phyloP scores from a whole-genome alignment of 2,797 vertebrate species.

The Manis javanica region DNA sequence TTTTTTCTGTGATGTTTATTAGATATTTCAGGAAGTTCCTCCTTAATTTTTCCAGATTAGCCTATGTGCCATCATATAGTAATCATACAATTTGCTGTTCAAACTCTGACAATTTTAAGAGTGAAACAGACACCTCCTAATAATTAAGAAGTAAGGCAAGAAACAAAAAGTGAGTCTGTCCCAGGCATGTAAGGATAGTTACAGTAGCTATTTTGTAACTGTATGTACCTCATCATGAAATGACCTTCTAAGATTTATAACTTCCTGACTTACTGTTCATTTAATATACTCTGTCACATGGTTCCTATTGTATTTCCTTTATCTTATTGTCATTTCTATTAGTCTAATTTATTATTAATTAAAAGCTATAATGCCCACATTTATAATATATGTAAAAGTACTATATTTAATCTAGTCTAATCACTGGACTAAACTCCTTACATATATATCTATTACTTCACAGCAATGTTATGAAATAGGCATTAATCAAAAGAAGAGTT shows the following conservation, averaged over 20 bases:
- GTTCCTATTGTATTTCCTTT: background rate
- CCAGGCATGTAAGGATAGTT: background rate
- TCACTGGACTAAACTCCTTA: background rate
- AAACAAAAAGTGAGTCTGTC: background rate
- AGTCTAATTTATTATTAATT: background rate
- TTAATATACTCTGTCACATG: background rate
- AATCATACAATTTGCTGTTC: background rate
- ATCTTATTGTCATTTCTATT: background rate
- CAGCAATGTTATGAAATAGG: background rate
- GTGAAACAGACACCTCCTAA: background rate
- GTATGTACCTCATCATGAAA: background rate
- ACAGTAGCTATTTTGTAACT: background rate
- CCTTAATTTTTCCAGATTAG: background rate
- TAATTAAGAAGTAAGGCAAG: background rate
- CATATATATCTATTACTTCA: background rate
- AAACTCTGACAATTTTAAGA: background rate
- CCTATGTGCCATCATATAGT: background rate
- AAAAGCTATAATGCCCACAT: background rate
- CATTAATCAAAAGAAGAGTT: background rate
- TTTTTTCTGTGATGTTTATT: background rate
- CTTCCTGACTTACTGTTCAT: background rate
- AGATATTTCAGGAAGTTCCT: background rate
- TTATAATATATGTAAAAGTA: background rate
- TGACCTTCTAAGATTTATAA: background rate
- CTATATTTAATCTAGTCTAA: background rate